A percentile compares a stretch with the other conserved stretches of the same genome.
Conservation (phyloP, 2,888 invertebrate species). For the Fragum fragum region DNA sequence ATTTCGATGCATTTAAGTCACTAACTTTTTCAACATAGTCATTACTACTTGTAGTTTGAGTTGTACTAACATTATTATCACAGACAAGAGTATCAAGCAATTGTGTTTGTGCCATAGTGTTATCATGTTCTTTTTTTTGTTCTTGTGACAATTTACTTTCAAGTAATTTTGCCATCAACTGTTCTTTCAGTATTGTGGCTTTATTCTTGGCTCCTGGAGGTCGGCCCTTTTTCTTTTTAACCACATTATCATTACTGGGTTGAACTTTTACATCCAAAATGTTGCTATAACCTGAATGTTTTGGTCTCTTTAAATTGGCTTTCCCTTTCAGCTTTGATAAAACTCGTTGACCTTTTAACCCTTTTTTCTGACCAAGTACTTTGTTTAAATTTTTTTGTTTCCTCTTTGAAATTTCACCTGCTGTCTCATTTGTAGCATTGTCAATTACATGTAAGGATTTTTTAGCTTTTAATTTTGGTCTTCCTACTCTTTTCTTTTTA, state of each 20-base stretch:
- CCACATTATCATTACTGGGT: not conserved
- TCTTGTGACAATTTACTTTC: not conserved
- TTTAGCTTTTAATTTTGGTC: not conserved
- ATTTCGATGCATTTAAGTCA: not conserved
- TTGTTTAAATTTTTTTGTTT: not conserved
- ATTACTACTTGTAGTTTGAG: not conserved
- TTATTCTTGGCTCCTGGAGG: conserved; percentile 44
- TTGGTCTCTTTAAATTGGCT: not conserved
- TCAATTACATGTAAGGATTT: no score
- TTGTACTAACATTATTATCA: not conserved
- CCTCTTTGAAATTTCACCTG: not conserved
- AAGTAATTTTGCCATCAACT: not conserved
- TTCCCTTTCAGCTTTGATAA: conserved; percentile 2
- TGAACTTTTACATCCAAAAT: no score
- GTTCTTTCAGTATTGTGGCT: conserved; percentile 10
- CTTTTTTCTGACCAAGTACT: conserved; percentile 5
- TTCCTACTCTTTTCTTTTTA: not conserved
- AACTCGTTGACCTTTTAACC: not conserved
- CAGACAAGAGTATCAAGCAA: not conserved
- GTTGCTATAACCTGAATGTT: not conserved
- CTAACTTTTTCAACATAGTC: not conserved
- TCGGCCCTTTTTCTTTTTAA: conserved; percentile 20
- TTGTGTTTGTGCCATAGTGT: not conserved
- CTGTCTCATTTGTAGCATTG: not conserved
- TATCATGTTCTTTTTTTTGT: not conserved